Conservation (phyloP, 2,888 invertebrate genomes). For the Arrhopalites spinosus region DNA sequence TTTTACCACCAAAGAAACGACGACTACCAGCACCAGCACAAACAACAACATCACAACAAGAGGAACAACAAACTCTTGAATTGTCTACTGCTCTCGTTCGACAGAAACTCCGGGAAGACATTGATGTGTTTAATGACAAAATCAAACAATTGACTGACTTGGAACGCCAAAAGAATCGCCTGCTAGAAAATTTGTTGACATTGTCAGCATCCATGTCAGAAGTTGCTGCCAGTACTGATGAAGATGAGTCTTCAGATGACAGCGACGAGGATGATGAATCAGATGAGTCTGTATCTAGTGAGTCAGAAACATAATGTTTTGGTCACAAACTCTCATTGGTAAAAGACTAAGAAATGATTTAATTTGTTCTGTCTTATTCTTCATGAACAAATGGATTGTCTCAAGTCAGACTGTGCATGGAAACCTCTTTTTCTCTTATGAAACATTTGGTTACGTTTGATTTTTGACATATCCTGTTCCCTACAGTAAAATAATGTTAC, state of each 20-base stretch:
- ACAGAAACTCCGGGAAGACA: constrained; percentile 49
- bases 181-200: constrained; percentile 46
- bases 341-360: too few relatives aligned
- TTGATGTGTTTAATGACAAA: constrained; percentile 48
- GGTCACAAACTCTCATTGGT: too few relatives aligned
- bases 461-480: too few relatives aligned
- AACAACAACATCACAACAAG: neutral
- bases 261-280: too few relatives aligned
- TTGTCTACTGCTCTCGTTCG: constrained; percentile 37
- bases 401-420: too few relatives aligned
- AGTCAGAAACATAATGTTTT: too few relatives aligned
- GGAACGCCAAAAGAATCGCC: constrained; percentile 47
- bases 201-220: constrained; percentile 39
- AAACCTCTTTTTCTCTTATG: too few relatives aligned
- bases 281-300: neutral
- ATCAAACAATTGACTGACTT: constrained; percentile 46
- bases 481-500: too few relatives aligned
- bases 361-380: too few relatives aligned
- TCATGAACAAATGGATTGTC: too few relatives aligned
- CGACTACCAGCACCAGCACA: constrained; percentile 42
- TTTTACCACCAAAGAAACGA: constrained; percentile 52
- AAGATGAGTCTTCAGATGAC: neutral
- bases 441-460: too few relatives aligned
- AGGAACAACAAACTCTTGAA: neutral
- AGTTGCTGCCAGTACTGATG: neutral